Evolutionary conservation across 53 echinoderm and acorn worm species (phyloP), one percentile per base, ranked within the genome.

Genomic region (Echinarachnius parma): DNA sequence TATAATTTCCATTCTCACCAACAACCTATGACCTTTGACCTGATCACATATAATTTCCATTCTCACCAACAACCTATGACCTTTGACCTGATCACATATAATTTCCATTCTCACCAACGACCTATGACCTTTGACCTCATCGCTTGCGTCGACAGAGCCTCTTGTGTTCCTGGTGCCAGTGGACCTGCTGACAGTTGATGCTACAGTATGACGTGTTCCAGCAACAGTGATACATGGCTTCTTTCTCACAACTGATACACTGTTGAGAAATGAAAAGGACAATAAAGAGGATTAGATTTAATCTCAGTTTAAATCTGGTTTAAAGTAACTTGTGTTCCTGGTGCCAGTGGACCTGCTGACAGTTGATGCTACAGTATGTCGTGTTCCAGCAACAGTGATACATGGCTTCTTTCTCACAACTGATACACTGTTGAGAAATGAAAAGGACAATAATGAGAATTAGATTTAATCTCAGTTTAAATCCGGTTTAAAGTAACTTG

Each of bases 361-460:
- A 98, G 62, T 66, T 84, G 69, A 92, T 98, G 46, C 98, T 98
- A 44, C 98, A 98, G 69, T 98, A 98, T 28, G 98, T 92, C 21
- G 98, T 98, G 77, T 98, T 98, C 98, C 98, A 98, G 32, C 98
- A 98, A 60, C 98, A 98, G 53, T 98, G 98, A 26, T 98, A 98
- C 98, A 98, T 98, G 74, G 98, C 98, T 35, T 96, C 96, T 53
- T 98, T 87, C 68, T 98, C 98, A 78, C 98, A 92, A 83, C 92
- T 92, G 74, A 96, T 98, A 62, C 98, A 98, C 98, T 98, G 76
- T n/a, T n/a, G n/a, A n/a, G n/a, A n/a, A n/a, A n/a, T n/a, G n/a
- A n/a, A n/a, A n/a, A n/a, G n/a, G n/a, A n/a, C n/a, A n/a, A n/a
- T n/a, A n/a, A n/a, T n/a, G n/a, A n/a, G n/a, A n/a, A n/a, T n/a